Conservation (phyloP, 2,113 vertebrate species). For the Cephalopholis sonnerati region DNA sequence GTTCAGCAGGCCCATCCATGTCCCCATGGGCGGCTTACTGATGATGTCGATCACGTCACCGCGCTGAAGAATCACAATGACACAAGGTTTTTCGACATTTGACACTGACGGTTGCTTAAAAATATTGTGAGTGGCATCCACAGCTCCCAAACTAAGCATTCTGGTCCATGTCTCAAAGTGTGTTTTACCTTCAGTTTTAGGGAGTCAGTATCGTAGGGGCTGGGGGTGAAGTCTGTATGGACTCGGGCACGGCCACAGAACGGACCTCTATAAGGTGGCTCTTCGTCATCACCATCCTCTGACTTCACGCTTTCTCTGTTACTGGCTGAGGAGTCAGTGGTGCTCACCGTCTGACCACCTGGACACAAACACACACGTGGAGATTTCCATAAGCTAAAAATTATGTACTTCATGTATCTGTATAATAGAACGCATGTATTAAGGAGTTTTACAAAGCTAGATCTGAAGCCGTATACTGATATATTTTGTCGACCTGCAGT, state of each 20-base stretch:
- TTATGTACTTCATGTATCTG: no score
- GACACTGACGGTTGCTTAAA: not conserved
- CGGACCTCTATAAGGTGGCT: conserved; percentile 95
- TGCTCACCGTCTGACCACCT: conserved; percentile 99
- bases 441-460: not conserved
- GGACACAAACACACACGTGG: conserved; percentile 30
- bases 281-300: conserved; percentile 97
- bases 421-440: not conserved
- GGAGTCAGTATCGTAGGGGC: conserved; percentile 97
- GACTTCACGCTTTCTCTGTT: conserved; percentile 99
- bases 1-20: conserved; percentile 98
- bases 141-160: not conserved
- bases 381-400: no score
- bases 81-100: no score
- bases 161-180: not conserved
- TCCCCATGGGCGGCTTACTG: conserved; percentile 99
- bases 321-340: conserved; percentile 97
- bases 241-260: conserved; percentile 96
- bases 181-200: conserved; percentile 95
- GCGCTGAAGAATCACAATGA: conserved; percentile 81
- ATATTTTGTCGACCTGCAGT: not conserved
- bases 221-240: conserved; percentile 98
- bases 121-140: not conserved
- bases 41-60: conserved; percentile 99
- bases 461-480: not conserved